Base-by-base conservation (phyloP, 2,888 invertebrate species). In the Helobdella robusta region DNA sequence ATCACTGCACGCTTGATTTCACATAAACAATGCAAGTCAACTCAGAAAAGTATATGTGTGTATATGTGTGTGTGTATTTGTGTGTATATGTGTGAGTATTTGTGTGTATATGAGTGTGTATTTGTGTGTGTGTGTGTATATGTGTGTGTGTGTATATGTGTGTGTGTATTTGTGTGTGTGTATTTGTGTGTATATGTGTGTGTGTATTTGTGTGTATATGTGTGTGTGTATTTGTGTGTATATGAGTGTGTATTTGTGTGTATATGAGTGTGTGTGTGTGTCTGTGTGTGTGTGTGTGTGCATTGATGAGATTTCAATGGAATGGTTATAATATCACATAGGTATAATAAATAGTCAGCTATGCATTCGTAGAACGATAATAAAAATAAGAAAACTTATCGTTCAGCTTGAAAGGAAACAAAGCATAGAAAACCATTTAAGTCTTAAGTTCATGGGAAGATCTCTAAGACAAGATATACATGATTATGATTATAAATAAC, bases 221-320 rank as follows among this genome's bases (percentile, higher is more conserved):
- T 56, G 56, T 6, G 32, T 56, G 18, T 20, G 54, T 54, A 30
- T 54, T 25, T 54, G 23, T 54, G 23, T 15, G 11, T 40, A 40
- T n/a, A 40, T 40, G n/a, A 40, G 44, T 40, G 44, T 40, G n/a
- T 15, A n/a, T 15, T 8, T 11, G 56, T 56, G 56, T 25, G 8
- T 32, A 4, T 56, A 32, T 56, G 56, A 30, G 56, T 11, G 4
- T 56, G 32, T 30, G 56, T 56, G 56, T 32, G 4, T 56, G 56
- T 56, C 30, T 56, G 28, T 11, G 56, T 56, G 56, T 56, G 56
- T 56, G 56, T 56, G 56, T 6, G 32, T 56, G 18, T 20, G 54
- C 30, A 30, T 54, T 25, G 23, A 8, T 54, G 23, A 25, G 54
- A 28, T 25, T 20, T 25, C 18, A 4, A 2, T 28, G 28, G 20